A percentile compares a stretch with the other conserved stretches of the same genome.
Evolutionary conservation across 1,140 invertebrate genomes (phyloP).

Genomic region (Drosophila ambigua): DNA sequence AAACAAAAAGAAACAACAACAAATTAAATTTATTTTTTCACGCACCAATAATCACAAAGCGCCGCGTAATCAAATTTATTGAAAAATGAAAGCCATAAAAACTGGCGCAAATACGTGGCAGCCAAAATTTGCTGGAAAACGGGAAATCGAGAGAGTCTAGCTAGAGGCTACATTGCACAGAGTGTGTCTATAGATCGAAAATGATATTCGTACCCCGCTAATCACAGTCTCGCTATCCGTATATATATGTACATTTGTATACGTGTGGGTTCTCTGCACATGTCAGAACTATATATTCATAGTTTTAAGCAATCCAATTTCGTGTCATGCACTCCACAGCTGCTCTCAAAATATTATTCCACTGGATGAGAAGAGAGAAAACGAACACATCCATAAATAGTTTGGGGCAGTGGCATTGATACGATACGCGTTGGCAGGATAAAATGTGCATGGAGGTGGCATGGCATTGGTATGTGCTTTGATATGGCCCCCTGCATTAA

Average conservation of each 20-base stretch:
- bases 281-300: conserved; percentile 5
- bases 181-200: conserved; percentile 15
- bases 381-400: conserved; percentile 5
- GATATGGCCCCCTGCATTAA: conserved; percentile 26
- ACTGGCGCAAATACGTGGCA: conserved; percentile 52
- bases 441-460: too few species aligned
- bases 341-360: conserved; percentile 34
- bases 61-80: conserved; percentile 82
- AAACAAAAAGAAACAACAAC: conserved; percentile 19
- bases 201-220: background rate
- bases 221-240: too few species aligned
- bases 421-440: background rate
- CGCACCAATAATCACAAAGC: conserved; percentile 81
- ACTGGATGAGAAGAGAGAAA: background rate
- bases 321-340: conserved; percentile 17
- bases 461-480: background rate
- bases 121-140: conserved; percentile 18
- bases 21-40: conserved; percentile 81
- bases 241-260: too few species aligned
- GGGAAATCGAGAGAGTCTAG: conserved; percentile 7
- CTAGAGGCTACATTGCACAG: conserved; percentile 4
- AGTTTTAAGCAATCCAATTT: conserved; percentile 28
- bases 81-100: conserved; percentile 79
- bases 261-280: background rate
- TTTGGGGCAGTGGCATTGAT: background rate